phyloP scores from a whole-genome alignment of 1,140 invertebrate genomes.

The Pseudomyrmex pallidus region DNA sequence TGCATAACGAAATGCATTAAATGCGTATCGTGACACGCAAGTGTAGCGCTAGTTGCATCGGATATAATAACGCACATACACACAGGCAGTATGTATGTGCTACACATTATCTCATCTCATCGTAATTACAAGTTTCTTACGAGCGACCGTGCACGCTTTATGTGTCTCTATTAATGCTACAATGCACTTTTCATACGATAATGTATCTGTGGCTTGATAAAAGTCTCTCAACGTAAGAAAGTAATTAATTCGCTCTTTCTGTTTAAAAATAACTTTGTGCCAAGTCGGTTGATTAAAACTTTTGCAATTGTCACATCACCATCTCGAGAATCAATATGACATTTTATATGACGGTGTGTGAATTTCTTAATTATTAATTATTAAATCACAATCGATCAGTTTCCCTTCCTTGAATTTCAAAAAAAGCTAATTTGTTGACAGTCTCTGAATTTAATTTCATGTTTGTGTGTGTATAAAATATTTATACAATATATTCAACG shows the following conservation, averaged over 20 bases:
- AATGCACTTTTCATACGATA: conserved; percentile 1
- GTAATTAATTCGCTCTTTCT: conserved; percentile 10
- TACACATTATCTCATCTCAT: conserved; percentile 36
- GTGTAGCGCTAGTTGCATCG: background rate
- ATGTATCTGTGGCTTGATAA: background rate
- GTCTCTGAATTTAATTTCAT: background rate
- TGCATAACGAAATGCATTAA: conserved; percentile 50
- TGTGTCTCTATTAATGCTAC: conserved; percentile 14
- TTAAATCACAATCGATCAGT: background rate
- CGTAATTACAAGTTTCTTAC: conserved; percentile 36
- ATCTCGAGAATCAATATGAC: background rate
- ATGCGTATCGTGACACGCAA: conserved; percentile 27
- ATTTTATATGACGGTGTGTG: background rate
- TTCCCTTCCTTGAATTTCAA: background rate
- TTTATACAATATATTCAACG: background rate
- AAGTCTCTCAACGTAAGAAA: background rate
- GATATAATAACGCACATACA: background rate
- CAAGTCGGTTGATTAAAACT: background rate
- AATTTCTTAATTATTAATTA: background rate
- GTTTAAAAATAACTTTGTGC: background rate
- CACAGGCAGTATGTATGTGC: background rate
- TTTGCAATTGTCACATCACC: background rate
- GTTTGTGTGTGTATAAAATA: background rate
- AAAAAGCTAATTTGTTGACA: no score
- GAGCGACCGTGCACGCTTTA: conserved; percentile 14